These are phyloP conservation scores for Phylloscopus whistleri DNA, from an alignment of 2,113 vertebrate genomes.

Conservation along the genomic window DNA sequence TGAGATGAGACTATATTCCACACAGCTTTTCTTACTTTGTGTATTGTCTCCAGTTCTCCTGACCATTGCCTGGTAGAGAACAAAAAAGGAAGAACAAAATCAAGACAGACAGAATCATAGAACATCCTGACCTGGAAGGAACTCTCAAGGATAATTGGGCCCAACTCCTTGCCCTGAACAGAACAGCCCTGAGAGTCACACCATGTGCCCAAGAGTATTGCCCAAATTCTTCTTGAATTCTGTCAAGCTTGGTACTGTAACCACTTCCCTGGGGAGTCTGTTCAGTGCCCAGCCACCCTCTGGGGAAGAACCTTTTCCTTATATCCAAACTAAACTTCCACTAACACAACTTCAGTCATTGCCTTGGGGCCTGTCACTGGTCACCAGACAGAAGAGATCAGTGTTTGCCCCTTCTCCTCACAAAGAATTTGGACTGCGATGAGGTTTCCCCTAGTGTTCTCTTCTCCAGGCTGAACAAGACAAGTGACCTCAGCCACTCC, in stretches of 20 bases:
- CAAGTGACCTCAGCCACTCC: not conserved
- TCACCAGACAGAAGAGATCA: not conserved
- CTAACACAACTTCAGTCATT: not conserved
- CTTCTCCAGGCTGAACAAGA: not conserved
- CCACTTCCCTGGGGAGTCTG: not conserved
- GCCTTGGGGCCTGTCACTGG: not conserved
- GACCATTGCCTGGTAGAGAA: not conserved
- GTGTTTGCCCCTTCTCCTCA: not conserved
- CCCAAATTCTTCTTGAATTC: not conserved
- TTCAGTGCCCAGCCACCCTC: not conserved
- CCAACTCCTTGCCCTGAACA: not conserved
- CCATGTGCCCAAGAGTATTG: no score
- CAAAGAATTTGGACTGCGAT: rapidly evolving
- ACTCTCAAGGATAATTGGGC: not conserved
- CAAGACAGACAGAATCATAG: not conserved
- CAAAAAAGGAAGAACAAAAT: not conserved
- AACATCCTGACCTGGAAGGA: not conserved
- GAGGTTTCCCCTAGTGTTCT: not conserved
- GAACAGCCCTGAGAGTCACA: not conserved
- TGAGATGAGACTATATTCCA: not conserved
- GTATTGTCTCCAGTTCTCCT: not conserved
- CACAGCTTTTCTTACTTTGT: not conserved
- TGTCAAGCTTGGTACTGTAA: not conserved
- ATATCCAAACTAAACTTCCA: not conserved
- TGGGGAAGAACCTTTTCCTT: not conserved